A percentile compares a stretch with the other conserved stretches of the same genome.
These are phyloP conservation scores for Amphibalanus amphitrite DNA, from an alignment of 1,140 invertebrate genomes.

Conservation along the genomic window DNA sequence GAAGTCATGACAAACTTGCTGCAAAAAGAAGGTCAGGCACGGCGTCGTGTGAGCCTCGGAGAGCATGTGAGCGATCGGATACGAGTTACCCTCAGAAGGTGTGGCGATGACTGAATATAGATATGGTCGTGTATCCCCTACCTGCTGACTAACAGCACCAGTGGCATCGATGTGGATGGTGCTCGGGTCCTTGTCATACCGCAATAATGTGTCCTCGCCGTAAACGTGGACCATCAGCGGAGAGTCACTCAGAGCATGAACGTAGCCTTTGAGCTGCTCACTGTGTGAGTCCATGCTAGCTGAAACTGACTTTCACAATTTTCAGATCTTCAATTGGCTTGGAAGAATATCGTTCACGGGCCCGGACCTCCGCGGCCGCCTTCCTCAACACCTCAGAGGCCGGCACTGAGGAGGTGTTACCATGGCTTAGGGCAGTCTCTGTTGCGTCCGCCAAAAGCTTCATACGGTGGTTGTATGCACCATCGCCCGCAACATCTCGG, in stretches of 20 bases:
- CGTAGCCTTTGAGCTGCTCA: not conserved
- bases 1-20: not conserved
- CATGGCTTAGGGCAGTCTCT: not conserved
- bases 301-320: not conserved
- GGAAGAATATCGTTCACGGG: not conserved
- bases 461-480: not conserved
- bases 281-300: not conserved
- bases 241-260: not conserved
- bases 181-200: not conserved
- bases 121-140: not conserved
- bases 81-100: not conserved
- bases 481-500: too few relatives aligned
- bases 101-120: not conserved
- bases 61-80: not conserved
- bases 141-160: not conserved
- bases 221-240: not conserved
- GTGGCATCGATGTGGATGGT: not conserved
- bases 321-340: not conserved
- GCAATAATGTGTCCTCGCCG: not conserved
- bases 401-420: not conserved
- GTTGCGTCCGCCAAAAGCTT: not conserved
- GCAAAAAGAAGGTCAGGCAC: not conserved
- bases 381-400: not conserved
- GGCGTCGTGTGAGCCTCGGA: not conserved
- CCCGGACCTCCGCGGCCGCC: not conserved